Evolutionary conservation across 2,888 invertebrate genomes (phyloP).

Genomic region (Alcis repandata): DNA sequence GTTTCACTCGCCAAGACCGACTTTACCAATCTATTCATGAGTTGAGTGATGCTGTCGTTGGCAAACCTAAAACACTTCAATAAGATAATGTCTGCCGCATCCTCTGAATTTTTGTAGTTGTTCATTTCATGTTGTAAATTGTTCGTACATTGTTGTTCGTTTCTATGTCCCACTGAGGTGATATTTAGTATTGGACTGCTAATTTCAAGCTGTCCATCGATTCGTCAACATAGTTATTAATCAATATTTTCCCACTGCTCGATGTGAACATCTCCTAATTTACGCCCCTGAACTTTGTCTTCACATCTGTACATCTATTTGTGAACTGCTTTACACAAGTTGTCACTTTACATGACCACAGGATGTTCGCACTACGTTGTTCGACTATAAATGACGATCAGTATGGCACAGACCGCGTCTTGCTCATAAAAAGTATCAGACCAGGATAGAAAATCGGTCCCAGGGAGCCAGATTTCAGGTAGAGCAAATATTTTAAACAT

Average conservation of each 20-base stretch:
- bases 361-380: neutral
- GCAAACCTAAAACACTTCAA: constrained; percentile 19
- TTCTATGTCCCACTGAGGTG: neutral
- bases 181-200: neutral
- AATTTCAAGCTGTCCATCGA: neutral
- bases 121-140: too few species aligned
- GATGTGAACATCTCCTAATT: neutral
- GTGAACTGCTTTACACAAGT: neutral
- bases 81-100: constrained; percentile 19
- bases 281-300: neutral
- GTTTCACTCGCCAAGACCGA: constrained; percentile 7
- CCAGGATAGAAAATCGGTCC: too few species aligned
- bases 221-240: neutral
- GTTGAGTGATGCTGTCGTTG: constrained; percentile 17
- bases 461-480: too few species aligned
- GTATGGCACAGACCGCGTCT: too few species aligned
- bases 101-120: constrained; percentile 4
- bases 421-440: too few species aligned
- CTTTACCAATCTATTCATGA: constrained; percentile 7
- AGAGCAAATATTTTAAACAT: too few species aligned
- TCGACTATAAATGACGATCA: too few species aligned
- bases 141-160: constrained; percentile 7
- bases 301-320: neutral
- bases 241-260: neutral
- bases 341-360: neutral